These are phyloP conservation scores for Archegozetes longisetosus DNA, from an alignment of 1,140 invertebrate species.

Conservation along the genomic window DNA sequence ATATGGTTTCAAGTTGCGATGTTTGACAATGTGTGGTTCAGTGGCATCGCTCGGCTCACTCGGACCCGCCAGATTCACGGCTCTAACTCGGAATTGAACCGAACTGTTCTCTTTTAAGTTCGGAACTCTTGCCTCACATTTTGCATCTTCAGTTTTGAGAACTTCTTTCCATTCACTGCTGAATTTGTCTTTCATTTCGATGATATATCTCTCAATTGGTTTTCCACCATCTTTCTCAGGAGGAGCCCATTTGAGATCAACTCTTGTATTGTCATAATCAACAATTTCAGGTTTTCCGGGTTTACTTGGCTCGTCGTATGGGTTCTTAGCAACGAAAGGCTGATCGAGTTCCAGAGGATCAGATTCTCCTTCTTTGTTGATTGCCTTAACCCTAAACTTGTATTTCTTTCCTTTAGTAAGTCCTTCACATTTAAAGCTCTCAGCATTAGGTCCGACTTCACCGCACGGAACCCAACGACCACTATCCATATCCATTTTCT, in stretches of 20 bases:
- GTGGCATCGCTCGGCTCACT: conserved; percentile 86
- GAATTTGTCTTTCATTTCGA: conserved; percentile 92
- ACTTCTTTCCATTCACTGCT: conserved; percentile 52
- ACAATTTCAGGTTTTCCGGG: conserved; percentile 74
- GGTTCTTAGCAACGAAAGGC: conserved; percentile 80
- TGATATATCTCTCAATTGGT: conserved; percentile 72
- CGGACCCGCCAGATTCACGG: conserved; percentile 87
- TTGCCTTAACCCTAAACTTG: conserved; percentile 93
- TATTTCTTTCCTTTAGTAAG: conserved; percentile 88
- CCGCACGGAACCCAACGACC: conserved; percentile 82
- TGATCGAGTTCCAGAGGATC: conserved; percentile 67
- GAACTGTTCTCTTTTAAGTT: conserved; percentile 83
- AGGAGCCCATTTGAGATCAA: conserved; percentile 81
- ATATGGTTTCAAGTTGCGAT: conserved; percentile 82
- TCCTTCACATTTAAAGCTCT: conserved; percentile 65
- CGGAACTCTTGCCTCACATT: conserved; percentile 4
- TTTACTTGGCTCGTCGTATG: conserved; percentile 82
- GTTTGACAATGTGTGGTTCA: conserved; percentile 87
- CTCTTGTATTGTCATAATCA: conserved; percentile 66
- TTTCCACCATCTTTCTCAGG: conserved; percentile 86
- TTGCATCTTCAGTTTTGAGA: conserved; percentile 5
- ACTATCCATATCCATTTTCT: conserved; percentile 87
- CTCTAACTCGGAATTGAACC: conserved; percentile 89
- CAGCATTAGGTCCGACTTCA: conserved; percentile 54
- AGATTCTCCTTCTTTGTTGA: conserved; percentile 85